Evolutionary conservation across 2,888 invertebrate species (phyloP), one percentile per base, ranked within the genome.

Genomic region (Trachelus tabidus): DNA sequence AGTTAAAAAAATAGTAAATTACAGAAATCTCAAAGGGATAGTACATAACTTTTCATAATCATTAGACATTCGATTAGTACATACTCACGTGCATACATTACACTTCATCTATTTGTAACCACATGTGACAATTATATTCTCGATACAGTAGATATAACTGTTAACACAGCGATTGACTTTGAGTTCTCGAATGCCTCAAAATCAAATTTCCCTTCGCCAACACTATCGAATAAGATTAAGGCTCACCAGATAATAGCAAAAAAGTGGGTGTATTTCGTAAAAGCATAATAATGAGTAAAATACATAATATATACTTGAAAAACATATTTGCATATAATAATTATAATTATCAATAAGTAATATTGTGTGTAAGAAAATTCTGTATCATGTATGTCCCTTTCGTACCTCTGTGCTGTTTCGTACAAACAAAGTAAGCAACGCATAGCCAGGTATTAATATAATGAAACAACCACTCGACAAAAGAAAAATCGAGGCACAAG

Each of bases 251-350:
- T 84, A 87, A 85, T 87, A 87, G 87, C 87, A 87, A 87, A 87
- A 87, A 84, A 83, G 80, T 85, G 85, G 80, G 81, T 87, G 86
- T 87, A 87, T 87, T 87, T 87, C 83, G 78, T 87, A 84, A 85
- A 87, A 87, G 86, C 87, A 85, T 40, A 40, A 40, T 40, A 40
- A 40, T 85, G 82, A 85, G 81, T 86, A 87, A 86, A 86, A 82
- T 87, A 87, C 87, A 87, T 86, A 83, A 84, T 85, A 82, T 82
- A 78, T 85, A 84, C 82, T 81, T 81, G 83, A 82, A 83, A 86
- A 86, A 81, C 81, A 85, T 84, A 82, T 81, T 76, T 84, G 82
- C 78, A 79, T 86, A 81, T 81, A 84, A 82, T 80, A 77, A 79
- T 79, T 81, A 82, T 83, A 83, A 76, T 73, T 71, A n/a, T 76